These are phyloP conservation scores for Falco rusticolus DNA, from an alignment of 2,797 vertebrate genomes.

Conservation along the genomic window DNA sequence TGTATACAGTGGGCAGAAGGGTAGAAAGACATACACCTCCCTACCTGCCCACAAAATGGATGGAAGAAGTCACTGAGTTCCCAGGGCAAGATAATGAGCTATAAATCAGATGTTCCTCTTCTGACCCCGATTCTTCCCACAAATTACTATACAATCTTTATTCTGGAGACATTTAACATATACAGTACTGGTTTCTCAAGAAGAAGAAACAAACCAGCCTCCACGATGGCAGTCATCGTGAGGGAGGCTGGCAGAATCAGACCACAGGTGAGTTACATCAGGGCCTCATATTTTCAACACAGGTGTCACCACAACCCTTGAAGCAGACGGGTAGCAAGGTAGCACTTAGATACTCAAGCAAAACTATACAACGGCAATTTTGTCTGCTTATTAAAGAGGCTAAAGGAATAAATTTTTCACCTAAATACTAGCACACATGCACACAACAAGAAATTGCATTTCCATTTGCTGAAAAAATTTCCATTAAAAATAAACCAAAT, in stretches of 20 bases:
- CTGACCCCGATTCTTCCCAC: not conserved
- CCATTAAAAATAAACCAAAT: not conserved
- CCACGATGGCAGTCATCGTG: not conserved
- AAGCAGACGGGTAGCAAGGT: not conserved
- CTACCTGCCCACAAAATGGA: not conserved
- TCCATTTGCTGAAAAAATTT: not conserved
- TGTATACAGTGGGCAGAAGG: not conserved
- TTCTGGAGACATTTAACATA: not conserved
- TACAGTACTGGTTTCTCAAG: not conserved
- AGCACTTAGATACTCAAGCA: not conserved
- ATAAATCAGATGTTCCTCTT: not conserved
- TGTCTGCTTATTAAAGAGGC: not conserved
- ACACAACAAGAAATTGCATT: not conserved
- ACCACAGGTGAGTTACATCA: not conserved
- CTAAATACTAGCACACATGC: not conserved
- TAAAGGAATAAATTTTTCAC: not conserved
- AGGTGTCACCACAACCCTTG: not conserved
- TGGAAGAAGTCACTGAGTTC: not conserved
- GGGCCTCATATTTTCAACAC: not conserved
- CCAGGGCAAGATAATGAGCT: not conserved
- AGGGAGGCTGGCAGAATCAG: not conserved
- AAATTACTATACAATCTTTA: not conserved
- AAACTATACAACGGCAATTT: not conserved
- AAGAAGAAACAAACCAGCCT: not conserved
- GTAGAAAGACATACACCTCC: not conserved